Evolutionary conservation across 2,797 vertebrate genomes (phyloP).

Genomic region (Serranus cabrilla): DNA sequence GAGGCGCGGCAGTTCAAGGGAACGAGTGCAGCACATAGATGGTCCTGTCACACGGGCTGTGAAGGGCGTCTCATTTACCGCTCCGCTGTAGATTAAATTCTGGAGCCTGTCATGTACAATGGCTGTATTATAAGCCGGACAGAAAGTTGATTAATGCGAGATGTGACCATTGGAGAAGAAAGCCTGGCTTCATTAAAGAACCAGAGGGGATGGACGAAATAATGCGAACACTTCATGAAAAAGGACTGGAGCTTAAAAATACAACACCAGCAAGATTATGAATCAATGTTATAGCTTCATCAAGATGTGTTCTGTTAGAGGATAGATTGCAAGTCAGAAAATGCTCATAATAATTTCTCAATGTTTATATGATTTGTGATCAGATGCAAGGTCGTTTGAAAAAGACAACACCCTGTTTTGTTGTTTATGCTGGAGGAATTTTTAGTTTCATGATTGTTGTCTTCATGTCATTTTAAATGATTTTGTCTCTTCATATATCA

Average conservation of each 20-base stretch:
- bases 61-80: conserved; percentile 60
- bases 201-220: background rate
- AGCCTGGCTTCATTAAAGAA: conserved; percentile 31
- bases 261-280: too few species aligned
- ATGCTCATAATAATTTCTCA: background rate
- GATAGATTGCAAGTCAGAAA: background rate
- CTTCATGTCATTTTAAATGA: background rate
- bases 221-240: background rate
- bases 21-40: conserved; percentile 36
- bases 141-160: conserved; percentile 55
- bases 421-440: background rate
- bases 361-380: background rate
- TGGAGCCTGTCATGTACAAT: conserved; percentile 61
- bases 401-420: background rate
- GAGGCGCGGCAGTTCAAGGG: conserved; percentile 33
- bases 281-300: background rate
- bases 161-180: conserved; percentile 48
- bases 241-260: background rate
- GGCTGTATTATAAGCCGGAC: conserved; percentile 43
- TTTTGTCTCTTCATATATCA: conserved; percentile 1
- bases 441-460: background rate
- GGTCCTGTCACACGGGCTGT: conserved; percentile 54
- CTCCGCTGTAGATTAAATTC: conserved; percentile 56
- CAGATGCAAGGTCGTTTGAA: background rate
- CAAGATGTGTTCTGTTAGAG: too few species aligned